These are phyloP conservation scores for Oxystoma pomonae DNA, from an alignment of 2,888 invertebrate species.

Conservation along the genomic window DNA sequence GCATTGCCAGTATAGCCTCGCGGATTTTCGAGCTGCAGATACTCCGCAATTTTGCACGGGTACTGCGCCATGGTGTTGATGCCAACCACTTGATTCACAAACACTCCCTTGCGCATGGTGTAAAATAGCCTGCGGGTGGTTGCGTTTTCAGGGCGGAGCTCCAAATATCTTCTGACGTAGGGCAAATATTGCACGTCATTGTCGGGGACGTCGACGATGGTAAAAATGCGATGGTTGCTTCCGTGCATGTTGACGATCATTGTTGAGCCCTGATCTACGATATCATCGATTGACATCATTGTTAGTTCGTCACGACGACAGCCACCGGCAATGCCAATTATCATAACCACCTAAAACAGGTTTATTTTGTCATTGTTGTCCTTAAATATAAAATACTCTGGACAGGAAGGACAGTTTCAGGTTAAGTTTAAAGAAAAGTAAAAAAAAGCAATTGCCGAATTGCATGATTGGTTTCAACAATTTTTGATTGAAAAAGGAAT, in stretches of 20 bases:
- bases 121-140: constrained; percentile 9
- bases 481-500: too few species aligned
- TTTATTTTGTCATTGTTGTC: too few species aligned
- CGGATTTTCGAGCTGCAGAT: constrained; percentile 18
- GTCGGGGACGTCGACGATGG: not conserved
- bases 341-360: not conserved
- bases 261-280: not conserved
- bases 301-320: constrained; percentile 21
- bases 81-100: constrained; percentile 21
- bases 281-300: constrained; percentile 19
- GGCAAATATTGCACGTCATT: not conserved
- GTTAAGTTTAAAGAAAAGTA: too few species aligned
- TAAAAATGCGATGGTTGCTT: not conserved
- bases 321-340: constrained; percentile 22
- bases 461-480: too few species aligned
- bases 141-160: constrained; percentile 11
- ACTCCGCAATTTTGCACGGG: constrained; percentile 20
- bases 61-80: constrained; percentile 22
- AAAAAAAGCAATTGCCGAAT: too few species aligned
- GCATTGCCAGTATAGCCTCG: constrained; percentile 23
- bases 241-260: not conserved
- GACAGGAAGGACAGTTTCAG: too few species aligned
- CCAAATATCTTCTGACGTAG: constrained; percentile 8
- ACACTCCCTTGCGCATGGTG: constrained; percentile 10
- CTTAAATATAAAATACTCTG: too few species aligned